Evolutionary conservation across 1,140 invertebrate genomes (phyloP), one percentile per base, ranked within the genome.

Genomic region (Leptinotarsa lineolata): DNA sequence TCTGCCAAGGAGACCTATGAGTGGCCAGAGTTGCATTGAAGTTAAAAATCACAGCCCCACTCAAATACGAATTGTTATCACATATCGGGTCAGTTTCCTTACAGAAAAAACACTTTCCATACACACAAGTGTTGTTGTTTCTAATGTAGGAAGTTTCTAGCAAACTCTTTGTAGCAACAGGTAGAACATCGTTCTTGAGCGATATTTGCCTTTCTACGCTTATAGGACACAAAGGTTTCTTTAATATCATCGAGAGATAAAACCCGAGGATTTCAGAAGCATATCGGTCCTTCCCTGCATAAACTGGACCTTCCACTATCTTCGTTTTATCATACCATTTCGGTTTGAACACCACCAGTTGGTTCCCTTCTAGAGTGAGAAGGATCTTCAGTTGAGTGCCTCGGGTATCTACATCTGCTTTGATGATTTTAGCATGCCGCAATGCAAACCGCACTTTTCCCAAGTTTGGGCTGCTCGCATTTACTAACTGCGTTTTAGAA

Each of bases 261-360:
- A 97, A 97, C n/a, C 93, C 93, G 78, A 94, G 92, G n/a, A 97
- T 92, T 89, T 98, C 96, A n/a, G 94, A 95, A 85, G 94, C 94
- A 81, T 97, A 95, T 13, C 96, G 87, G 84, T 98, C 96, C 84
- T 93, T 94, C 18, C 96, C 96, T 63, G 90, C 89, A 87, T 96
- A 97, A 12, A 96, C 93, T 48, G 89, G 87, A 3, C 94, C 95
- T 76, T 90, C 87, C 64, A 97, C 90, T 6, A 96, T 83, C 80
- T 91, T 87, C 72, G 91, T 89, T 80, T 92, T 86, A 8, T 88
- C 82, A 85, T 96, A 97, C 90, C 95, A 95, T 83, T 93, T 93
- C 24, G 96, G 96, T 86, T 98, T 98, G 80, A 97, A 97, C 59
- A 95, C 88, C 20, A 92, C 91, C 84, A 91, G 91, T 79, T 95